Conservation (phyloP, 1,140 invertebrate genomes). For the Eulimnadia texana region DNA sequence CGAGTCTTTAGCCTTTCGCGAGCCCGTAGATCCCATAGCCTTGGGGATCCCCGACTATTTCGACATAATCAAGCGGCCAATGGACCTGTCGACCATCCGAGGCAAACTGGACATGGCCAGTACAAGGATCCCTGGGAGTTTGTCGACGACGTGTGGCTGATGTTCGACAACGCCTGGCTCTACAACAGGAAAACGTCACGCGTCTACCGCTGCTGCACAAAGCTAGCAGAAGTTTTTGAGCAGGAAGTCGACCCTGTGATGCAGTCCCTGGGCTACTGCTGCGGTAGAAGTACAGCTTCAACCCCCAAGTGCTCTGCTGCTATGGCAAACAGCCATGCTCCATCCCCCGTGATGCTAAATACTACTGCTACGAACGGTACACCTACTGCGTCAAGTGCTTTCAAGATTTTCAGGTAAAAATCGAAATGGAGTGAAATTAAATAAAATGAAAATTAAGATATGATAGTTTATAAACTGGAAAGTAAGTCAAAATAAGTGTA, state of each 20-base stretch:
- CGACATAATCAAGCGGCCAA: conserved; percentile 94
- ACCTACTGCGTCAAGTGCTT: conserved; percentile 99
- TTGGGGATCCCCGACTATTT: conserved; percentile 92
- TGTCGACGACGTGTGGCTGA: conserved; percentile 98
- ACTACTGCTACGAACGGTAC: conserved; percentile 97
- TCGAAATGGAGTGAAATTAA: no score
- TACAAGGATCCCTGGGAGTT: conserved; percentile 99
- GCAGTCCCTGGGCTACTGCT: conserved; percentile 95
- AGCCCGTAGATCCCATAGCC: conserved; percentile 83
- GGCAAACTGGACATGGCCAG: conserved; percentile 78
- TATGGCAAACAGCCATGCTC: conserved; percentile 98
- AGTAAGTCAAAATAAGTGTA: no score
- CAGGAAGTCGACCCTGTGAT: conserved; percentile 96
- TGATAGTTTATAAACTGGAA: no score
- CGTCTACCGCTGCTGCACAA: conserved; percentile 96
- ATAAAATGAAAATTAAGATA: no score
- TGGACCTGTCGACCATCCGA: conserved; percentile 95
- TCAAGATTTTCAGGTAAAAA: conserved; percentile 72
- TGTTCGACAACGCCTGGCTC: conserved; percentile 99
- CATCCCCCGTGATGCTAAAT: conserved; percentile 94
- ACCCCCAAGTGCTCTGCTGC: conserved; percentile 96
- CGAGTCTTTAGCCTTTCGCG: conserved; percentile 87
- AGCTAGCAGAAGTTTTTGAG: conserved; percentile 96
- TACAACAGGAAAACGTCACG: conserved; percentile 97
- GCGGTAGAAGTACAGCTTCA: conserved; percentile 97